Base-by-base conservation (phyloP, 2,797 vertebrate species). In the Fundulus diaphanus region DNA sequence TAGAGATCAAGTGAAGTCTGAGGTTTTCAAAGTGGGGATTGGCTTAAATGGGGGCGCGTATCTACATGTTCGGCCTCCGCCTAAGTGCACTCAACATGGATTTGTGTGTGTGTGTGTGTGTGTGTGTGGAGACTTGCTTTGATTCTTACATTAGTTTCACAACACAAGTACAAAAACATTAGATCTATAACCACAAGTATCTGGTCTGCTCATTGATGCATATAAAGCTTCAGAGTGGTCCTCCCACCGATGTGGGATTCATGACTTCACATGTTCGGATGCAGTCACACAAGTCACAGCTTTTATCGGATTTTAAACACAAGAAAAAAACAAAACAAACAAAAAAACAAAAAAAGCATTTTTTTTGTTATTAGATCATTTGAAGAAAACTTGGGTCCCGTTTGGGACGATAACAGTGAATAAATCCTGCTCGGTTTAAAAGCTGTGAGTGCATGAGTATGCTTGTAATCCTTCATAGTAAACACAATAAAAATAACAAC, bases 121-220 rank as follows among this genome's bases (percentile, higher is more conserved):
- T 76, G 90, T 85, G 82, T 82, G 24, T 66, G n/a, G n/a, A n/a
- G n/a, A n/a, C n/a, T 42, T 66, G 24, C 24, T 40, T 40, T 6
- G 13, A 24, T 63, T 65, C 35, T 65, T 35, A 65, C 61, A 65
- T 89, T 81, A 91, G 94, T 89, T 93, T 94, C 78, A 91, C 92
- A 92, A 94, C 92, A 92, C 87, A 82, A 76, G 78, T 90, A 92
- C 35, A 93, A 92, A 94, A 94, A 95, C 90, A 90, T 90, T 91
- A 93, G 89, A 93, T 89, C 89, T 88, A 85, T 61, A 94, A 92
- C 90, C 95, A 96, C 95, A 95, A 94, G 95, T 95, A 86, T 96
- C 94, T 93, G 95, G 95, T 95, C 94, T 92, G 89, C 85, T 93
- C 87, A 90, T 86, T 83, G 84, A 92, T 91, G 88, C 88, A 90